These are phyloP conservation scores for Bombylius major DNA, from an alignment of 2,888 invertebrate genomes.

Conservation along the genomic window DNA sequence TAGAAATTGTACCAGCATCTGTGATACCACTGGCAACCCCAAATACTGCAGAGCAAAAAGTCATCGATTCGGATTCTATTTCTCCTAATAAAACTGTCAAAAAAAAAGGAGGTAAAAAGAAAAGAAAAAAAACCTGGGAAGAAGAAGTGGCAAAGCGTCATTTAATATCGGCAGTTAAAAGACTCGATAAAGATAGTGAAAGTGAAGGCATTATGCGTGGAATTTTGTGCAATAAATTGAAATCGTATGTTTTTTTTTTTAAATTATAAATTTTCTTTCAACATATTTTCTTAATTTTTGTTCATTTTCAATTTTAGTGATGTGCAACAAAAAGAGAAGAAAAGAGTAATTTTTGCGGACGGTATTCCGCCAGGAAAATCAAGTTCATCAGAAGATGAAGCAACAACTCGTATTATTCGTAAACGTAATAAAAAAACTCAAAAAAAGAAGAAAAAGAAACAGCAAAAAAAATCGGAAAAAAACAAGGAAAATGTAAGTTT, in stretches of 20 bases:
- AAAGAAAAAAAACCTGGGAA: conserved; percentile 19
- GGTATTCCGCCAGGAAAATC: conserved; percentile 14
- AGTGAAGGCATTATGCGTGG: conserved; percentile 16
- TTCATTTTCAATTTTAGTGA: not conserved
- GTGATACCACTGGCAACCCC: not conserved
- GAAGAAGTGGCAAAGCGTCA: conserved; percentile 23
- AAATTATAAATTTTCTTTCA: no score
- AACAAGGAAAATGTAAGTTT: not conserved
- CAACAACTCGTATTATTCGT: no score
- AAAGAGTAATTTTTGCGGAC: conserved; percentile 15
- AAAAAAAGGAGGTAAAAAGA: not conserved
- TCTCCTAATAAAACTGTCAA: not conserved
- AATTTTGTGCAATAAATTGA: conserved; percentile 3
- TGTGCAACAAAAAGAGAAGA: conserved; percentile 2
- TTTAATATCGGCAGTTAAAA: conserved; percentile 19
- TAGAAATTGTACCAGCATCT: conserved; percentile 30
- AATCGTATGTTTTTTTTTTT: conserved; percentile 18
- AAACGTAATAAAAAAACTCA: not conserved
- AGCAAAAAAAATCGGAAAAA: not conserved
- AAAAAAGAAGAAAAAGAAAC: not conserved
- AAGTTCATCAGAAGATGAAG: conserved; percentile 3
- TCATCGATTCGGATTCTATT: not conserved
- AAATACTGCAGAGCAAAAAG: not conserved
- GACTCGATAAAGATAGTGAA: conserved; percentile 20
- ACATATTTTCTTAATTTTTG: not conserved